A percentile compares a stretch with the other conserved stretches of the same genome.
Evolutionary conservation across 2,113 vertebrate genomes (phyloP).

Genomic region (Anarhynchus alexandrinus): DNA sequence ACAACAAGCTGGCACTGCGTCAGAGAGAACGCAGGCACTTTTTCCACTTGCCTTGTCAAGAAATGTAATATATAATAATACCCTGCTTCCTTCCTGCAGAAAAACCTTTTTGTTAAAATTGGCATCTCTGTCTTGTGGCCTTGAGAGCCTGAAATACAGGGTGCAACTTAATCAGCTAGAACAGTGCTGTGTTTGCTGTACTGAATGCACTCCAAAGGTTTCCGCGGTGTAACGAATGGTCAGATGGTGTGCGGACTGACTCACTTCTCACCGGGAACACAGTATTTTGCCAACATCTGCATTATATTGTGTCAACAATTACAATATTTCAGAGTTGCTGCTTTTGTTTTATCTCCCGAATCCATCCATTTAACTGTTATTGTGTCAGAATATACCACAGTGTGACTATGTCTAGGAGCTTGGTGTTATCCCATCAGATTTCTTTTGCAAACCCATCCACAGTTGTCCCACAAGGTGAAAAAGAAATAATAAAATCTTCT

Average conservation of each 20-base stretch:
- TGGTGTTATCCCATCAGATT: background rate
- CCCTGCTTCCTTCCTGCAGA: background rate
- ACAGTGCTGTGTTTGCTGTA: constrained; percentile 50
- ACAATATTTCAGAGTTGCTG: background rate
- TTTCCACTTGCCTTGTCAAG: constrained; percentile 45
- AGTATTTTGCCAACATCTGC: constrained; percentile 48
- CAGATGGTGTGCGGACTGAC: constrained; percentile 25
- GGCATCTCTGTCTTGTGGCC: constrained; percentile 17
- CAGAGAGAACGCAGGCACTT: background rate
- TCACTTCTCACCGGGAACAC: background rate
- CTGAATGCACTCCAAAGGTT: constrained; percentile 22
- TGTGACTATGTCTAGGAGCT: background rate
- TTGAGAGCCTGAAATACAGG: constrained; percentile 46
- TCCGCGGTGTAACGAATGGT: background rate
- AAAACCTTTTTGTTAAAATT: constrained; percentile 54
- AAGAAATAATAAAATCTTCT: background rate
- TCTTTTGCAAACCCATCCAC: background rate
- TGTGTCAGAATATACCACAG: background rate
- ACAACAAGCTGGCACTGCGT: background rate
- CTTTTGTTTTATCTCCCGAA: background rate
- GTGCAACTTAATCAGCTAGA: constrained; percentile 59
- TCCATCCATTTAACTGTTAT: background rate
- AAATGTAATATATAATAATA: constrained; percentile 43
- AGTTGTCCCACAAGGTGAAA: background rate
- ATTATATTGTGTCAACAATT: constrained; percentile 32